phyloP scores from a whole-genome alignment of 2,113 vertebrate genomes.

The Sander vitreus region DNA sequence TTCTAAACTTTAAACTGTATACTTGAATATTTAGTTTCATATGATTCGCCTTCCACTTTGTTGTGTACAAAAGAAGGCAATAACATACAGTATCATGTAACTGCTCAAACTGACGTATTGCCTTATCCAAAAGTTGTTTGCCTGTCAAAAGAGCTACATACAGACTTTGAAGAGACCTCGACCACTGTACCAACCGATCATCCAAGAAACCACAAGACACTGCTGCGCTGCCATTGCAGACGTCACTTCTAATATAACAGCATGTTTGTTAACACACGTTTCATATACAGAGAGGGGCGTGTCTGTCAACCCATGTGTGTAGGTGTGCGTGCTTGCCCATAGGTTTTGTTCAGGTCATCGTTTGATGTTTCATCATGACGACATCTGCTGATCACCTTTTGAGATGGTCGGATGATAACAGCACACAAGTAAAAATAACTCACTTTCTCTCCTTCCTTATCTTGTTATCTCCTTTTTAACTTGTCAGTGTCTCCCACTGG shows the following conservation, averaged over 20 bases:
- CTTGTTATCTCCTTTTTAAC: constrained; percentile 41
- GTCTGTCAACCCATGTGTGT: constrained; percentile 6
- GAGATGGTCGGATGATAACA: constrained; percentile 16
- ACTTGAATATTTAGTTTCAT: neutral
- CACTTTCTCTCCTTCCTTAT: constrained; percentile 4
- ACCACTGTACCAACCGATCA: neutral
- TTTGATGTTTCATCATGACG: constrained; percentile 21
- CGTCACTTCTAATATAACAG: constrained; percentile 37
- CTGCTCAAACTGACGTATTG: neutral
- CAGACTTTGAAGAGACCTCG: neutral
- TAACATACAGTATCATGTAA: neutral
- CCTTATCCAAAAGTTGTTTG: neutral
- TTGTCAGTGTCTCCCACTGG: constrained; percentile 34
- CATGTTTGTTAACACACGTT: constrained; percentile 16
- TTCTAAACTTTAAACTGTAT: neutral
- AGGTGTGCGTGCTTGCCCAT: neutral
- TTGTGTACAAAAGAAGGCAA: neutral
- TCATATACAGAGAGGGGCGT: neutral
- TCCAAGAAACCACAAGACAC: neutral
- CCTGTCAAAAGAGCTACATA: neutral
- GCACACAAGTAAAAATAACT: neutral
- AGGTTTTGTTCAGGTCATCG: neutral
- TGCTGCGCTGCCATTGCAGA: neutral
- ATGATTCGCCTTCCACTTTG: neutral
- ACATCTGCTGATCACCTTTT: constrained; percentile 51